Evolutionary conservation across 2,797 vertebrate species (phyloP), one percentile per base, ranked within the genome.

Genomic region (Serranus cabrilla): DNA sequence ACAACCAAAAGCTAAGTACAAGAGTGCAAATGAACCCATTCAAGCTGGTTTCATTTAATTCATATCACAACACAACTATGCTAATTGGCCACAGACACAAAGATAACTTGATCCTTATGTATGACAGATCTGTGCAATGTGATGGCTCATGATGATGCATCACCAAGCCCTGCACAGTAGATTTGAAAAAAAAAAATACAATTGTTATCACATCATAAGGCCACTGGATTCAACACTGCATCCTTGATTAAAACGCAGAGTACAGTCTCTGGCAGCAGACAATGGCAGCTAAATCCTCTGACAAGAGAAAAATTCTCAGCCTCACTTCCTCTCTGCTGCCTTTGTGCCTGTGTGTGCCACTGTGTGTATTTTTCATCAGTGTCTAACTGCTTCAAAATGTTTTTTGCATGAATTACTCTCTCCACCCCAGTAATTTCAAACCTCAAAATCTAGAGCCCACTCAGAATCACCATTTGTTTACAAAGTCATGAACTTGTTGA

Each of bases 241-340:
- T 49, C 63, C 86, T 81, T 86, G 78, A 87, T 88, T 87, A 89
- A 87, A 91, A 83, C 69, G 51, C 78, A 81, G 72, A 69, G 75
- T 23, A 71, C 71, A 67, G 74, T 82, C 77, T 81, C 74, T 76
- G 75, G 78, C 71, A 84, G 73, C 84, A 87, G 77, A 90, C 88
- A 89, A 84, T 83, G 74, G 75, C 63, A 77, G 76, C 82, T 86
- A 86, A 91, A 83, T 90, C 86, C 85, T 90, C 81, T 87, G 80
- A 88, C 82, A 76, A 78, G 70, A 78, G 64, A 75, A 74, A 68
- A 82, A 81, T 80, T 65, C 34, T 62, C 70, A 65, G 66, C 57
- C 63, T 75, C 74, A 77, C 80, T 67, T 76, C 43, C 55, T 71
- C 74, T 80, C 78, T 54, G 45, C 40, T 3, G 25, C 39, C 59